phyloP scores from a whole-genome alignment of 2,113 vertebrate genomes.

The Zingel zingel region DNA sequence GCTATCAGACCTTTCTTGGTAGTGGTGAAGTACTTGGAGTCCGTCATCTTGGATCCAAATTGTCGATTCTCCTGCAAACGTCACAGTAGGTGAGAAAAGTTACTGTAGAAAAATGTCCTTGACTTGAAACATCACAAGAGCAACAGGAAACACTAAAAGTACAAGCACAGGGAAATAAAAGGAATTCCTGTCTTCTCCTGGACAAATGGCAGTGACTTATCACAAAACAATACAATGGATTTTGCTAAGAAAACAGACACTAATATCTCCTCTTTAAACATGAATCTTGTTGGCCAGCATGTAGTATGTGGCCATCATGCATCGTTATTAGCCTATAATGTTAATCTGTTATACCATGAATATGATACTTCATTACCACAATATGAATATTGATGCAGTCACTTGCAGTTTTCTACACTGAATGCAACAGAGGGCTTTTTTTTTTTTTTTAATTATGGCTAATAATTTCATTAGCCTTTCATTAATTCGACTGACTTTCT shows the following conservation, averaged over 20 bases:
- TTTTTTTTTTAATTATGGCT: too few relatives aligned
- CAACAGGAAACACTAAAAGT: constrained; percentile 79
- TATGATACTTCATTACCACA: not conserved
- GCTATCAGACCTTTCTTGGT: constrained; percentile 95
- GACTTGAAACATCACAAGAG: constrained; percentile 48
- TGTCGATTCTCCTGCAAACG: constrained; percentile 83
- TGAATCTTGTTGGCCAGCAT: constrained; percentile 45
- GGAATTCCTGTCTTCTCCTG: constrained; percentile 71
- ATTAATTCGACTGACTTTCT: not conserved
- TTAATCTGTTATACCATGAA: not conserved
- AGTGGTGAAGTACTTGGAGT: constrained; percentile 99
- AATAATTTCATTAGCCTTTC: not conserved
- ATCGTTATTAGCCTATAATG: not conserved
- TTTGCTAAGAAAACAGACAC: constrained; percentile 34
- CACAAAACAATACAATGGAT: constrained; percentile 57
- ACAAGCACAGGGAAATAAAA: constrained; percentile 71
- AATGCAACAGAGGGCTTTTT: not conserved
- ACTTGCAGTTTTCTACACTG: not conserved
- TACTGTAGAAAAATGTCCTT: constrained; percentile 20
- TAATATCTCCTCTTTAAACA: constrained; percentile 2
- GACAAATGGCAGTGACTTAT: constrained; percentile 43
- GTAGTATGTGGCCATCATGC: not conserved
- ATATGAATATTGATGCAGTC: not conserved
- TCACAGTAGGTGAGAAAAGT: constrained; percentile 19
- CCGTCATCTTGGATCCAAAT: constrained; percentile 93